Evolutionary conservation across 2,888 invertebrate genomes (phyloP).

Genomic region (Callyntrura guangdongensis): DNA sequence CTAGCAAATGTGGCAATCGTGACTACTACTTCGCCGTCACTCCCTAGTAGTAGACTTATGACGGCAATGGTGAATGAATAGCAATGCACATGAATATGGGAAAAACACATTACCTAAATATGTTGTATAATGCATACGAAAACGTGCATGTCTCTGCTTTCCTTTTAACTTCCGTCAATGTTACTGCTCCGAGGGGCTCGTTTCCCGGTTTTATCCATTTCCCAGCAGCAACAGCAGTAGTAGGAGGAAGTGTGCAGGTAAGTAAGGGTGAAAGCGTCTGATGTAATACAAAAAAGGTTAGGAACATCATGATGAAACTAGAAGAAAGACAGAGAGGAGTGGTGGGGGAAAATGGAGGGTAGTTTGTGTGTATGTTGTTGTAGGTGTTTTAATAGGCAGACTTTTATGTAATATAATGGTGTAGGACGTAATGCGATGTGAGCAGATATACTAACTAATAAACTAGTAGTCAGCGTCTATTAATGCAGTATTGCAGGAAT

Average conservation of each 20-base stretch:
- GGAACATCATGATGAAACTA: conserved; percentile 51
- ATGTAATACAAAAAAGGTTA: conserved; percentile 62
- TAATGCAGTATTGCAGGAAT: conserved; percentile 52
- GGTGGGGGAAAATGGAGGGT: background rate
- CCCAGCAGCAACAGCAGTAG: conserved; percentile 23
- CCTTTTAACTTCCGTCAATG: conserved; percentile 56
- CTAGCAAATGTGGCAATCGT: background rate
- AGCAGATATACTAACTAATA: conserved; percentile 25
- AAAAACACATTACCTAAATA: conserved; percentile 13
- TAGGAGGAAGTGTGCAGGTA: too few species aligned
- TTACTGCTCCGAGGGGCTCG: conserved; percentile 53
- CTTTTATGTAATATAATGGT: background rate
- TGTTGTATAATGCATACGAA: background rate
- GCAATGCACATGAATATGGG: background rate
- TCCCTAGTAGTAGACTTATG: background rate
- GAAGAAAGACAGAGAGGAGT: background rate
- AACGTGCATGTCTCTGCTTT: conserved; percentile 36
- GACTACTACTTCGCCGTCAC: background rate
- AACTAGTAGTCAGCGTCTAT: conserved; percentile 30
- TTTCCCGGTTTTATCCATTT: conserved; percentile 22
- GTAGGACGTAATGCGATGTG: background rate
- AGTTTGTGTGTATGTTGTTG: conserved; percentile 42
- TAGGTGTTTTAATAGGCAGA: conserved; percentile 11
- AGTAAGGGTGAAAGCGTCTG: conserved; percentile 64
- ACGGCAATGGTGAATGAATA: conserved; percentile 1